Base-by-base conservation (phyloP, 2,113 vertebrate species). In the Sterrhoptilus dennistouni region DNA sequence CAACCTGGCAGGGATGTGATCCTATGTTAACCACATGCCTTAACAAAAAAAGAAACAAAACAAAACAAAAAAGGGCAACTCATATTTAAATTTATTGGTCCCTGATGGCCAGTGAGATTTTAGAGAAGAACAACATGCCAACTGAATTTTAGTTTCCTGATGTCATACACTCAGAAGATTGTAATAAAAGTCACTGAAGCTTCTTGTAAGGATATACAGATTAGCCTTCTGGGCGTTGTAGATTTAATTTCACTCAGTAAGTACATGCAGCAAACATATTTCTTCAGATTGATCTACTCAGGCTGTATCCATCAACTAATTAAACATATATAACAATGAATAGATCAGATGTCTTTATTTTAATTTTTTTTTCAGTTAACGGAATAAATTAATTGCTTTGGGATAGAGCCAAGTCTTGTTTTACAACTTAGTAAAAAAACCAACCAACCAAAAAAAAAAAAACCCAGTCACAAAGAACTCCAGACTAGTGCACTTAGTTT, bases 231-330 rank as follows among this genome's bases (percentile, higher is more conserved):
- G 64, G 82, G 57, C 81, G 49, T 50, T 68, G 82, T 53, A 70
- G 69, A 49, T 94, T 91, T 93, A 44, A 83, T 95, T 95, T 87
- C 60, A 79, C 42, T 91, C 89, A 35, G 49, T 92, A 87, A 83
- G 17, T 92, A 87, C 56, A 71, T 29, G 65, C 49, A 93, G 75
- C 52, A 95, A 92, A 89, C 76, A 64, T 79, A 85, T 77, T 84
- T 97, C 63, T 88, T 95, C 72, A 79, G 71, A 79, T 64, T 80
- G 86, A 96, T 95, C 89, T 95, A 33, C 70, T 77, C 68, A 70
- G 47, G 27, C 60, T 83, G 29, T 56, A 83, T 63, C 47, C 45
- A 88, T 89, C 81, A 88, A 74, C 79, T 83, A 72, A 95, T 89
- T 91, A 87, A 95, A 89, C 20, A 71, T 63, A 76, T 86, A 64